Evolutionary conservation across 2,113 vertebrate genomes (phyloP).

Genomic region (Podocnemis expansa): DNA sequence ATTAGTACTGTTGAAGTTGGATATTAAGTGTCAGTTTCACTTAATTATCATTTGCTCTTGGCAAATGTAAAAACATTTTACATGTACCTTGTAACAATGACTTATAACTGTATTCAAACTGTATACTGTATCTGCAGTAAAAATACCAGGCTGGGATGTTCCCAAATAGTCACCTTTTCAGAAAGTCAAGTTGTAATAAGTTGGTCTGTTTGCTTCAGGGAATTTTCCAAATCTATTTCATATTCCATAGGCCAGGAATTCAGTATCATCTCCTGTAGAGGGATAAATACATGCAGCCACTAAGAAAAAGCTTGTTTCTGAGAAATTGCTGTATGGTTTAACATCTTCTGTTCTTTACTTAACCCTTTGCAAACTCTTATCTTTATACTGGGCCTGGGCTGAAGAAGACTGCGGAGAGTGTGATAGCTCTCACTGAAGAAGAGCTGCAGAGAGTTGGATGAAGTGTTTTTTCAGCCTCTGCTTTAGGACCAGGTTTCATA

Average conservation of each 20-base stretch:
- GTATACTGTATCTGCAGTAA: background rate
- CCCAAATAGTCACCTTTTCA: rapidly evolving
- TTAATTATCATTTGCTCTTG: background rate
- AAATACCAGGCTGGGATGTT: background rate
- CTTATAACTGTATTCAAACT: background rate
- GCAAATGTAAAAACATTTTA: background rate
- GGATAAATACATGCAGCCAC: background rate
- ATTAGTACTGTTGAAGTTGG: background rate
- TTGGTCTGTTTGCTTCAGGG: rapidly evolving
- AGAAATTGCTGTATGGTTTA: background rate
- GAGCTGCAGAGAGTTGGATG: background rate
- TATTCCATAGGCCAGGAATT: background rate
- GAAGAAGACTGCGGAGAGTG: background rate
- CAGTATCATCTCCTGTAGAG: background rate
- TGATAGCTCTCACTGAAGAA: background rate
- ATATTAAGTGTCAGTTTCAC: background rate
- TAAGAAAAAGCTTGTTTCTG: background rate
- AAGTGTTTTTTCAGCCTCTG: background rate
- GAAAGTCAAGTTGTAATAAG: background rate
- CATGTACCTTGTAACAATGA: background rate
- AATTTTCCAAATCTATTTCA: background rate
- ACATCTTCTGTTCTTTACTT: background rate
- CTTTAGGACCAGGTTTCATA: background rate
- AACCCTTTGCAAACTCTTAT: background rate
- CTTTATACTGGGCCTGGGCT: background rate